Evolutionary conservation across 2,797 vertebrate genomes (phyloP).

Genomic region (Apogon hyalosoma): DNA sequence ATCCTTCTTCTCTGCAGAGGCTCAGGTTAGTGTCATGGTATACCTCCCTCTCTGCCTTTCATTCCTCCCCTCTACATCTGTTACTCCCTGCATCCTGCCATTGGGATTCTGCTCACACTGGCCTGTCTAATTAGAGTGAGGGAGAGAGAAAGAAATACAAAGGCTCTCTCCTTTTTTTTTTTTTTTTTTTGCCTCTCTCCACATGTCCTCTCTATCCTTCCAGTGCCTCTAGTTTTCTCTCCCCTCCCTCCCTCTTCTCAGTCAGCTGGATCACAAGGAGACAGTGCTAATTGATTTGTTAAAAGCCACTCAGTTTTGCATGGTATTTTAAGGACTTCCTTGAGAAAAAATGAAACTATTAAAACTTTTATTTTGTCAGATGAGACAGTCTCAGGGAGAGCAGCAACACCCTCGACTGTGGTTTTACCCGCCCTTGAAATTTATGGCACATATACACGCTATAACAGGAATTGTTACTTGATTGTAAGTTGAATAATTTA

Average conservation of each 20-base stretch:
- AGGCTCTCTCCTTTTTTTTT: constrained; percentile 52
- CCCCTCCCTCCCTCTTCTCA: constrained; percentile 30
- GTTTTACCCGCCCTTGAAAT: constrained; percentile 26
- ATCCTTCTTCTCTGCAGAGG: constrained; percentile 17
- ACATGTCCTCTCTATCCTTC: constrained; percentile 55
- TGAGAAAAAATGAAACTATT: constrained; percentile 8
- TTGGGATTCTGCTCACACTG: constrained; percentile 81
- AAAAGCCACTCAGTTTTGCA: constrained; percentile 54
- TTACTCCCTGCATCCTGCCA: constrained; percentile 58
- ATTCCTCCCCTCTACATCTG: constrained; percentile 60
- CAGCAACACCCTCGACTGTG: constrained; percentile 1
- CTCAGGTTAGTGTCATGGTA: constrained; percentile 35
- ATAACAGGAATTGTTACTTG: constrained; percentile 44
- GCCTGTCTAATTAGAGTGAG: constrained; percentile 81
- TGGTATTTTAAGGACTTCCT: constrained; percentile 31
- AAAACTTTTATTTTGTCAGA: constrained; percentile 16
- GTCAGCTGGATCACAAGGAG: constrained; percentile 67
- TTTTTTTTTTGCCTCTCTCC: constrained; percentile 45
- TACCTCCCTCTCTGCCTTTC: constrained; percentile 28
- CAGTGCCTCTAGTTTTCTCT: constrained; percentile 48
- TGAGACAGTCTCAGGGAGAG: no score
- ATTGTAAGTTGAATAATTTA: constrained; percentile 70
- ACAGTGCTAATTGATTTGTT: constrained; percentile 78
- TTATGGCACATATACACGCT: neutral
- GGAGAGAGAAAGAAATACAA: constrained; percentile 71